Percentiles rank a stretch among this genome's conserved stretches.
Conservation (phyloP, 2,797 vertebrate genomes). For the Sebastolobus altivelis region DNA sequence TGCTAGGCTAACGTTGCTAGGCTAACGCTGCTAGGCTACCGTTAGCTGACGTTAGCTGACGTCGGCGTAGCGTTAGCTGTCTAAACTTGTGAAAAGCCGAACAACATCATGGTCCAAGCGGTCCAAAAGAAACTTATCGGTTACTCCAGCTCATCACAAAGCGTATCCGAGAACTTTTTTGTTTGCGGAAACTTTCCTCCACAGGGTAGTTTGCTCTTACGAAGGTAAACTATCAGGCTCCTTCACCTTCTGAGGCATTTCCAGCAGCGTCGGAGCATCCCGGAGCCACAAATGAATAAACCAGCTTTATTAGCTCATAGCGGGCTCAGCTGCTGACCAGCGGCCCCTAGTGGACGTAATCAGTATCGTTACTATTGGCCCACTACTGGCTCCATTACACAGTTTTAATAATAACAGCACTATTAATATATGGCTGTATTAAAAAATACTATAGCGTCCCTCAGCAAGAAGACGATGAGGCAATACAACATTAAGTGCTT, state of each 20-base stretch:
- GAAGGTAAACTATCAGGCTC: conserved; percentile 14
- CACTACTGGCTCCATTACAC: neutral
- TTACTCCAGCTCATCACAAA: conserved; percentile 20
- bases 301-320: conserved; percentile 8
- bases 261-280: conserved; percentile 56
- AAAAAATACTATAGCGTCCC: too few relatives aligned
- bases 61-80: conserved; percentile 45
- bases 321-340: conserved; percentile 18
- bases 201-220: neutral
- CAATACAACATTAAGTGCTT: neutral
- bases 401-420: neutral
- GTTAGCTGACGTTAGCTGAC: conserved; percentile 28
- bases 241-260: conserved; percentile 53
- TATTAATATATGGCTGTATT: neutral
- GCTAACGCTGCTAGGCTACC: conserved; percentile 55
- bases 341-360: conserved; percentile 48
- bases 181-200: neutral
- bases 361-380: neutral
- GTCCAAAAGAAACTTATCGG: conserved; percentile 7
- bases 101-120: conserved; percentile 29
- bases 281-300: conserved; percentile 55
- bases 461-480: neutral
- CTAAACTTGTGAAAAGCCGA: conserved; percentile 62
- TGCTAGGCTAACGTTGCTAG: conserved; percentile 23
- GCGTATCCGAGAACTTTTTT: neutral